Base-by-base conservation (phyloP, 2,113 vertebrate genomes). In the Nibea coibor region DNA sequence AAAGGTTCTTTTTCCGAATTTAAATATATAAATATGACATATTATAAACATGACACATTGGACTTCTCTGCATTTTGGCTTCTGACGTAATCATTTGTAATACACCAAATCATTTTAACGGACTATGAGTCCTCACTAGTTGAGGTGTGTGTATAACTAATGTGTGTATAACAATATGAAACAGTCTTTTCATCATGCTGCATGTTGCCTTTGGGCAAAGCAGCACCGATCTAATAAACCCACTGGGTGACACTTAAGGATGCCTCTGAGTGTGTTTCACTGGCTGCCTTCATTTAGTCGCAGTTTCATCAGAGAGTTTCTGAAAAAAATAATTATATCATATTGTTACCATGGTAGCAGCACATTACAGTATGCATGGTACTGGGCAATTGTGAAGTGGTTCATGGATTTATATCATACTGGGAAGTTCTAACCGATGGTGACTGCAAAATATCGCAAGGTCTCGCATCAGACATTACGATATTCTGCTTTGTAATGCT, bases 251-350 rank as follows among this genome's bases (percentile, higher is more conserved):
- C 14, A 14, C 43, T 45, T 45, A 14, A 45, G 14, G 43, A 45
- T 45, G 43, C 43, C 43, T 47, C 22, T 78, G 45, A 39, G 10
- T 26, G n/a, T 22, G 1, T 57, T 57, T 57, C 57, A 62, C 26
- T 42, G 57, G 20, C 64, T 69, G 22, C n/a, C 42, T 65, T 72
- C 51, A 64, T 53, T 57, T 16, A 47, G 68, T 10, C 50, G 5
- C 24, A 31, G 22, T 68, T 70, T 65, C 51, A 76, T 50, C 43
- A 28, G 56, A 28, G 14, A 26, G 11, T 43, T 50, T 80, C 61
- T 58, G 12, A 47, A 48, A 42, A 26, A 20, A 66, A 17, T 43
- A 48, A 63, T 68, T 53, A 53, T 15, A 61, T 64, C 28, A 43
- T 15, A 28, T 61, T 58, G 67, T 63, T 68, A 19, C 35, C 65